Evolutionary conservation across 2,113 vertebrate species (phyloP), one percentile per base, ranked within the genome.

Genomic region (Thunnus maccoyii): DNA sequence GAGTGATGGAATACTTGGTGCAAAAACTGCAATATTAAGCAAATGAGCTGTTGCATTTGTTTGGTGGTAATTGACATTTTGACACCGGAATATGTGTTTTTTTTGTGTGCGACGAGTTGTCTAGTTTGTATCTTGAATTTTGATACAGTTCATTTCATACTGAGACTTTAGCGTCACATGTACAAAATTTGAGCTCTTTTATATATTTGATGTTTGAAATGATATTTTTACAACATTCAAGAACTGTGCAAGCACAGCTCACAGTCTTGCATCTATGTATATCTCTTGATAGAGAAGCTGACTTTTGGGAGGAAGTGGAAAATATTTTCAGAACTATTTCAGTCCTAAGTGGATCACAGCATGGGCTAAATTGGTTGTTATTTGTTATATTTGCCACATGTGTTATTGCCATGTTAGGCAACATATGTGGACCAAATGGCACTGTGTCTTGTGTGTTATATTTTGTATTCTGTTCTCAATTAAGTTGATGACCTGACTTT

Each of bases 291-390:
- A 1, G 47, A 82, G 52, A 44, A 70, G 16, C 52, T 54, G 70
- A 61, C 48, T 14, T 69, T n/a, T 66, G 2, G 80, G 81, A 74
- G 88, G 88, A 91, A 89, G 65, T 87, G 80, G 81, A 84, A 88
- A 78, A 67, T 76, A 85, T 82, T 75, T 77, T 36, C 65, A 80
- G 61, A 89, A 72, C 22, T 67, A 22, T 82, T 86, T 77, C 72
- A 69, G 76, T 84, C 81, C 80, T 72, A 80, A 73, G 81, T 78
- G 52, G 46, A 84, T 80, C 72, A 87, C 63, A 74, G 44, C 57
- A 69, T 18, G n/a, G 18, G 32, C 52, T 82, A 72, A 86, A 85
- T 73, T 47, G 60, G 72, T 58, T 83, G 32, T 75, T 78, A 20
- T 60, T 58, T 76, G 76, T 88, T 81, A 78, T 72, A 68, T 77